phyloP scores from a whole-genome alignment of 2,888 invertebrate genomes.

The Tenthredo mesomela region DNA sequence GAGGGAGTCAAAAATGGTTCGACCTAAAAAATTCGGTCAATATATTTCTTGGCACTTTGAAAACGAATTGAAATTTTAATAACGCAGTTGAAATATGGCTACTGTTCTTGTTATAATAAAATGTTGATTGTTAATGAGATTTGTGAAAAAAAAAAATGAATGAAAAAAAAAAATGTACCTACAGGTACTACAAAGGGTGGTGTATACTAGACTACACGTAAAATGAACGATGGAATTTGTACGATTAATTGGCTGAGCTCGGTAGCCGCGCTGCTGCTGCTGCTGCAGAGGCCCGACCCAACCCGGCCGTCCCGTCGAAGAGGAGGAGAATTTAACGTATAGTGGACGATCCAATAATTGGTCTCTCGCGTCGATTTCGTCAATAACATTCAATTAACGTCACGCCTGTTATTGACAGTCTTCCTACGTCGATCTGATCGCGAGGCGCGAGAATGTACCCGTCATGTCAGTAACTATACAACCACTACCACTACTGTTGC shows the following conservation, averaged over 20 bases:
- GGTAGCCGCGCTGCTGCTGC: background rate
- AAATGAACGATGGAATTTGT: conserved; percentile 21
- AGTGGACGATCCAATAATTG: conserved; percentile 33
- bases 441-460: background rate
- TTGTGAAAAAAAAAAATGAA: background rate
- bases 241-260: conserved; percentile 13
- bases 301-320: background rate
- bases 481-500: background rate
- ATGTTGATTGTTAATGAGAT: background rate
- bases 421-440: conserved; percentile 9
- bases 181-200: background rate
- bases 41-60: too few relatives aligned
- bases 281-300: background rate
- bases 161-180: background rate
- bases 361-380: conserved; percentile 43
- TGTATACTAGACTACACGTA: background rate
- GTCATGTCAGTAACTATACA: background rate
- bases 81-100: too few relatives aligned
- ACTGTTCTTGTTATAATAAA: too few relatives aligned
- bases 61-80: too few relatives aligned
- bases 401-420: conserved; percentile 48
- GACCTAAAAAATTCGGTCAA: too few relatives aligned
- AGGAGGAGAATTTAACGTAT: background rate
- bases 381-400: conserved; percentile 49
- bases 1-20: too few relatives aligned